Base-by-base conservation (phyloP, 2,888 invertebrate genomes). In the Scaeva pyrastri region DNA sequence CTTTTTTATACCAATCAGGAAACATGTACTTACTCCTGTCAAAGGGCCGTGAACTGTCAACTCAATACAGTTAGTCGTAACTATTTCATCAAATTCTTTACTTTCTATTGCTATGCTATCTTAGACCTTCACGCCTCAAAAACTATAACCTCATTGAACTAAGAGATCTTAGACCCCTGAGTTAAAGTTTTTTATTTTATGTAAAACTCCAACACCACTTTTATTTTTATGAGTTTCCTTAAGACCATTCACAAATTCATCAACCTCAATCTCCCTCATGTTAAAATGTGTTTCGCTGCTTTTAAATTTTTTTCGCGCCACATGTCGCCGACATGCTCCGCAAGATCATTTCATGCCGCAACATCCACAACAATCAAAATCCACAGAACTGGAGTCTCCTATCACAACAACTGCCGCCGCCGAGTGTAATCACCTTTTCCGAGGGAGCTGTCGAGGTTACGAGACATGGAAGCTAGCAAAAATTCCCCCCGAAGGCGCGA, bases 361-460 rank as follows among this genome's bases (percentile, higher is more conserved):
- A 31, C 12, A 19, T 50, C 48, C 45, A 48, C 45, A 55, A 50
- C 23, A 43, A 19, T 21, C 41, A 14, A 48, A 31, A 16, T 48
- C 19, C 58, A 58, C 62, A 56, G 14, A 21, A 21, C 45, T 36
- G 26, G n/a, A n/a, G 48, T 72, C 72, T 72, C 66, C 77, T 56
- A 56, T 56, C 56, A 56, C 56, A 56, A 31, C 14, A 16, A 31
- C 36, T 10, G 36, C 64, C 66, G 31, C 66, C 5, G 8, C 31
- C 31, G 31, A 58, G 41, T 85, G 80, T 80, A 76, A 80, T 85
- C 84, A 76, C 80, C 71, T 76, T 68, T 80, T 55, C 76, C 76
- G 80, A 76, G 76, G 80, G 76, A 80, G 76, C 80, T 75, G 66
- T 80, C 80, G 84, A 85, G 84, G 84, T 85, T 76, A 76, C 31